These are phyloP conservation scores for Sisyra nigra DNA, from an alignment of 2,888 invertebrate species.

Conservation along the genomic window DNA sequence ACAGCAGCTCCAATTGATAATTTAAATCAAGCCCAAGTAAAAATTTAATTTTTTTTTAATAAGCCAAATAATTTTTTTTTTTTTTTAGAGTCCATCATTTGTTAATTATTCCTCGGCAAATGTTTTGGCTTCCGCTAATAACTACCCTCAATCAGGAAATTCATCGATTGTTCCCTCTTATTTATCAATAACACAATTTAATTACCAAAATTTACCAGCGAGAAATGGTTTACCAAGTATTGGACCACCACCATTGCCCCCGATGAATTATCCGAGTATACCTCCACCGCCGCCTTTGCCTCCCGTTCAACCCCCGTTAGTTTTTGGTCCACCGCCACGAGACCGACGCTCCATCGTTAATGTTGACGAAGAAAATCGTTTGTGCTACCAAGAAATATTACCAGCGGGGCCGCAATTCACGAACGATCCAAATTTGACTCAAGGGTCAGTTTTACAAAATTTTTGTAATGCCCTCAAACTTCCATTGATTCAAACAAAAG, in stretches of 20 bases:
- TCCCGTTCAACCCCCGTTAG: background rate
- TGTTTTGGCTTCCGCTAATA: background rate
- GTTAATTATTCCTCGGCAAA: constrained; percentile 1
- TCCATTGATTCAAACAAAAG: background rate
- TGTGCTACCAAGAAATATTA: background rate
- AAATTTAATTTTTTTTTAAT: too few species aligned
- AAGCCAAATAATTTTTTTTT: too few species aligned
- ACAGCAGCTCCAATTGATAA: too few species aligned
- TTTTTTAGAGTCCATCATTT: too few species aligned
- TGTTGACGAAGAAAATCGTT: background rate
- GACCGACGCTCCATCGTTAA: constrained; percentile 4
- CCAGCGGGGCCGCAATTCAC: background rate
- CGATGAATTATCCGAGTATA: background rate
- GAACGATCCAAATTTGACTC: background rate
- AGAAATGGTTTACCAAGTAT: background rate
- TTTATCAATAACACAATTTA: background rate
- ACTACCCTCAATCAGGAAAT: background rate
- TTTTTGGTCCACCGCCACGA: constrained; percentile 10
- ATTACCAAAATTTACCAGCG: background rate
- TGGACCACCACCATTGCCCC: background rate
- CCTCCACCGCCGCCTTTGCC: background rate
- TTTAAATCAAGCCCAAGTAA: too few species aligned
- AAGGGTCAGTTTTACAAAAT: background rate
- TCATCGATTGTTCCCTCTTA: background rate
- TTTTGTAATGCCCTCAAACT: background rate